Evolutionary conservation across 92 coral and sea anemone species (phyloP), one percentile per base, ranked within the genome.

Genomic region (Montipora capitata): DNA sequence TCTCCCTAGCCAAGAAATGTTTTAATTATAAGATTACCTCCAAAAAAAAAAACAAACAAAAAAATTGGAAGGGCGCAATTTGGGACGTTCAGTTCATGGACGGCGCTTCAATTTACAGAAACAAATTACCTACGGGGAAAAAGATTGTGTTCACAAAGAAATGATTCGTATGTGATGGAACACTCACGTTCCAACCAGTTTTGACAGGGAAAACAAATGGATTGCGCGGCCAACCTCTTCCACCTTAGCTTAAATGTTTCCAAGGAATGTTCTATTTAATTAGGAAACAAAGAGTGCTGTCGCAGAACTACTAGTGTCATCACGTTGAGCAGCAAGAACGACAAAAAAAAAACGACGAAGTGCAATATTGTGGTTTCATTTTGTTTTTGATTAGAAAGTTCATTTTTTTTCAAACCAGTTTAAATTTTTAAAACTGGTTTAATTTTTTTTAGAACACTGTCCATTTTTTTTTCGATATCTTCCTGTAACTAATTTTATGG

Each of bases 1-100:
- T 16, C 93, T 88, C 95, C 95, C 95, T 93, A 20, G 40, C 63
- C 42, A 17, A 5, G 8, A 52, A 18, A 51, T 56, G 65, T 63
- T 63, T 15, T n/a, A 10, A 57, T 9, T 57, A 57, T 57, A 57
- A 13, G 63, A 48, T 48, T 48, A 48, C 52, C 52, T 48, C 52
- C 10, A 48, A 27, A 27, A 27, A 27, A 27, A 27, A 0, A 20
- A 18, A 18, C 0, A 0, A 6, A 57, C 2, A 10, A 10, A 3
- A 57, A 9, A 57, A 57, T 9, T 10, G 63, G 63, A 48, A 48
- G 52, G 52, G 52, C 52, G 52, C 52, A 48, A 5, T 48, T 48
- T 48, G 52, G 52, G 35, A 48, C 10, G 52, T 48, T 48, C 52
- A 10, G 14, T 57, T 57, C 63, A 57, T 10, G 14, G 63, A 57